phyloP scores from a whole-genome alignment of 2,113 vertebrate species.

The Cebidichthys violaceus region DNA sequence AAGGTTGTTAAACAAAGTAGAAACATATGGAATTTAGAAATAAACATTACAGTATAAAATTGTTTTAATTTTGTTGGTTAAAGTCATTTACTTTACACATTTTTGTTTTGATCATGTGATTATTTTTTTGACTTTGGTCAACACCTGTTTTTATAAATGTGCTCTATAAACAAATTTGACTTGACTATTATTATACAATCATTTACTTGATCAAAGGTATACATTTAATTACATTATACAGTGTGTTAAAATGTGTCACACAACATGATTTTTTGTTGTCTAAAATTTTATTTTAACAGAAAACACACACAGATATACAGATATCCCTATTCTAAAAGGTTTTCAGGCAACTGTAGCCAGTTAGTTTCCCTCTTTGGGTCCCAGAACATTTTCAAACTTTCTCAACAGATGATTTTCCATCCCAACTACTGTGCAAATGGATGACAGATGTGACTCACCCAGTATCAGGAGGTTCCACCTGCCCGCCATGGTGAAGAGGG shows the following conservation, averaged over 20 bases:
- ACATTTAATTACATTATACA: neutral
- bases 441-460: slow-evolving; percentile 74
- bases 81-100: neutral
- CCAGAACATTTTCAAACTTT: neutral
- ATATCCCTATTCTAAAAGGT: neutral
- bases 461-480: slow-evolving; percentile 62
- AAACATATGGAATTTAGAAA: neutral
- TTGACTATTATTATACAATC: neutral
- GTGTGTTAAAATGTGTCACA: neutral
- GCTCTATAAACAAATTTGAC: neutral
- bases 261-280: neutral
- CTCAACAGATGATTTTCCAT: slow-evolving; percentile 32
- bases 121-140: neutral
- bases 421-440: slow-evolving; percentile 15
- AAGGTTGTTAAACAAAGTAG: neutral
- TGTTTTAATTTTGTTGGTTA: neutral
- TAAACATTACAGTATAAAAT: neutral
- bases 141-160: neutral
- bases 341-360: neutral
- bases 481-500: slow-evolving; percentile 63
- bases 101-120: neutral
- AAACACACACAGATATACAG: neutral
- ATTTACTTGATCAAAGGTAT: neutral
- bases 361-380: neutral
- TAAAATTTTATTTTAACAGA: neutral